phyloP scores from a whole-genome alignment of 35 echinoderm and acorn worm species.

The Patiria miniata region DNA sequence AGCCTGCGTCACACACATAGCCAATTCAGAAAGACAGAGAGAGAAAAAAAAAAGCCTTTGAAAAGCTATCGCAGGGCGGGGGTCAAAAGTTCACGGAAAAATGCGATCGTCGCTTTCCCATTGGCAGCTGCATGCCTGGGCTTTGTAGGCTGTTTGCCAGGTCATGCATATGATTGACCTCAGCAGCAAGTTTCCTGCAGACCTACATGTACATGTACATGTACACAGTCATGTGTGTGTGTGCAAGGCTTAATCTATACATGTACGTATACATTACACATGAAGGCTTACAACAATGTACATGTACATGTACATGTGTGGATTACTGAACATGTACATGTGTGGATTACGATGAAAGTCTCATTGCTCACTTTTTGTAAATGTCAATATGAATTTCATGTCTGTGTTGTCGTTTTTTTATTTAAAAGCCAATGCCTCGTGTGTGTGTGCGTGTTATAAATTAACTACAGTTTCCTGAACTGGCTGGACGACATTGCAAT shows the following conservation, averaged over 20 bases:
- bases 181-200: background rate
- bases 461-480: background rate
- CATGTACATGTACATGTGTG: too few relatives aligned
- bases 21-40: background rate
- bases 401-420: background rate
- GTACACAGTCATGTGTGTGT: too few relatives aligned
- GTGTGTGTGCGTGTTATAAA: conserved; percentile 16
- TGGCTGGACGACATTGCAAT: too few relatives aligned
- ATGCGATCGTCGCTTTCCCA: background rate
- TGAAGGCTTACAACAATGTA: too few relatives aligned
- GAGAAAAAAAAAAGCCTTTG: conserved; percentile 4
- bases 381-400: background rate
- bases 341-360: too few relatives aligned
- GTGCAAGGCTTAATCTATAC: too few relatives aligned
- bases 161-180: conserved; percentile 22
- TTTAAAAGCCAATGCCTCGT: background rate
- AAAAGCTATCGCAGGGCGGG: background rate
- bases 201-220: background rate
- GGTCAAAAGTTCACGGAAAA: conserved; percentile 10
- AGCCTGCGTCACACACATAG: background rate
- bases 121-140: conserved; percentile 18
- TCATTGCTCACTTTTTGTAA: background rate
- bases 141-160: conserved; percentile 16
- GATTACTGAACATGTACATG: too few relatives aligned
- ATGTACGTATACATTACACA: too few relatives aligned